These are phyloP conservation scores for Suricata suricatta DNA, from an alignment of 2,113 vertebrate genomes.

Conservation along the genomic window DNA sequence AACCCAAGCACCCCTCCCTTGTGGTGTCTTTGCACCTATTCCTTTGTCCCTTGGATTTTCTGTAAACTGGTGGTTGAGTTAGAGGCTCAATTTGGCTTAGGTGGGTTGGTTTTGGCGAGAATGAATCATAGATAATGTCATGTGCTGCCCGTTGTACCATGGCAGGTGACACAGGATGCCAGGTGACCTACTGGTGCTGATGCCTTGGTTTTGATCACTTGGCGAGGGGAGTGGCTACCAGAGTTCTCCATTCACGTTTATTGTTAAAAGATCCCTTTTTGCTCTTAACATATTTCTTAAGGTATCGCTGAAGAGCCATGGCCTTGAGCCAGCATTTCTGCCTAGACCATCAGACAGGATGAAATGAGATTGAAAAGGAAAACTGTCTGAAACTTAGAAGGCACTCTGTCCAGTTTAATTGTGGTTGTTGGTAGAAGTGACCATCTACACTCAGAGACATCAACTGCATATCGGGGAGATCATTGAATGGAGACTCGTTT, in stretches of 20 bases:
- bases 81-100: not conserved
- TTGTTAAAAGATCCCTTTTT: not conserved
- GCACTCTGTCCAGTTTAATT: not conserved
- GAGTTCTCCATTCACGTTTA: not conserved
- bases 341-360: not conserved
- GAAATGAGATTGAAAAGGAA: not conserved
- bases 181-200: not conserved
- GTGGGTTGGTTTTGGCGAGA: not conserved
- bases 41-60: not conserved
- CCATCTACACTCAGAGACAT: not conserved
- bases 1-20: no score
- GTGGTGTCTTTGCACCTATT: not conserved
- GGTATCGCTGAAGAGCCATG: not conserved
- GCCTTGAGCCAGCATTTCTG: not conserved
- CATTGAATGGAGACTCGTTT: not conserved
- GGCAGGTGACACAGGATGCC: accelerated
- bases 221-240: no score
- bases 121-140: not conserved
- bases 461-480: not conserved
- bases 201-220: not conserved
- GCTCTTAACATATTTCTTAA: not conserved
- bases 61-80: not conserved
- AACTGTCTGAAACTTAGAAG: not conserved
- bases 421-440: not conserved
- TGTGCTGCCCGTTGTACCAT: not conserved